Evolutionary conservation across 2,797 vertebrate species (phyloP), one percentile per base, ranked within the genome.

Genomic region (Manis pentadactyla): DNA sequence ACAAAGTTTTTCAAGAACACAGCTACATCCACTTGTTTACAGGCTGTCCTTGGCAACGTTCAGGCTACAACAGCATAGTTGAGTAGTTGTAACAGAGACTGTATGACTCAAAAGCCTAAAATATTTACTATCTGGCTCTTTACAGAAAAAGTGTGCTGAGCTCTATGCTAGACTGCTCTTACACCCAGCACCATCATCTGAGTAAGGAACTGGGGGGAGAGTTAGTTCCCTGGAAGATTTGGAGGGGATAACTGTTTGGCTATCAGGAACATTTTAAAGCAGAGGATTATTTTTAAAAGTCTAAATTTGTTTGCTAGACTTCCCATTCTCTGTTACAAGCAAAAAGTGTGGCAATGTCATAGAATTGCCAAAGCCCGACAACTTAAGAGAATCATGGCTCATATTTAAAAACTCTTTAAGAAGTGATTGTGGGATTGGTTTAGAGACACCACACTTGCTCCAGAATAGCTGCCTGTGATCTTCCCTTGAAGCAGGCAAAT

Each of bases 251-350:
- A 39, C 4, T 7, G 27, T 79, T 79, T 34, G 73, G 64, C 14
- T 64, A 74, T 0, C 11, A 81, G 10, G 14, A 74, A 4, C 37
- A 77, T 68, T 82, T 91, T 25, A 64, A 29, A 86, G 34, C 27
- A n/a, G 15, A 93, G 63, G n/a, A 90, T 64, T 71, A 64, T 64
- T 93, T 91, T 85, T 46, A 49, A 25, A 66, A 75, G 51, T 74
- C 25, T 82, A 39, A 81, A 51, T 68, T 34, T 64, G 49, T 84
- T 53, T 66, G 74, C 17, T 27, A 66, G 49, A 79, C 49, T 66
- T 49, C 27, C 23, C n/a, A 23, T n/a, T 55, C 73, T 64, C 57
- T 15, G 66, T 37, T 86, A 87, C 85, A 93, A 57, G 37, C 12
- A 23, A 29, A 23, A 85, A 68, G 68, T 42, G 15, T 57, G 25